Evolutionary conservation across 2,797 vertebrate genomes (phyloP).

Genomic region (Anguilla obscura): DNA sequence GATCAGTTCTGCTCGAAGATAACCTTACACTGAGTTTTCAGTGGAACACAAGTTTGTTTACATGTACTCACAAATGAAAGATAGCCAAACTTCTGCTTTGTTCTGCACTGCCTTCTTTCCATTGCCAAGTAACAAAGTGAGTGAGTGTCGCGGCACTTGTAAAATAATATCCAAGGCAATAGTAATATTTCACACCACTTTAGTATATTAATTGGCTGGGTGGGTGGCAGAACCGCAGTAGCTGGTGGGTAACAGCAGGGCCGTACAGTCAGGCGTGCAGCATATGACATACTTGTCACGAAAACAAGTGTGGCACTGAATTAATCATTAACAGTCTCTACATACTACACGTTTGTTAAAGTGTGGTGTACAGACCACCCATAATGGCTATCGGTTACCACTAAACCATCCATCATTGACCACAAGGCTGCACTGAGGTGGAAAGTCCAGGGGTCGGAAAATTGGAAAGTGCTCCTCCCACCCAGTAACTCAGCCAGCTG

Average conservation of each 20-base stretch:
- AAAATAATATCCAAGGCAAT: background rate
- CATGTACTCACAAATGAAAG: background rate
- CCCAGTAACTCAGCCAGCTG: background rate
- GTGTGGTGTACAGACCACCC: background rate
- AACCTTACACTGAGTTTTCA: background rate
- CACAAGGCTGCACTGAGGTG: background rate
- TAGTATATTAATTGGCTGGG: background rate
- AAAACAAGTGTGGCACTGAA: background rate
- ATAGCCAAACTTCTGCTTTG: background rate
- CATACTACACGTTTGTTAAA: background rate
- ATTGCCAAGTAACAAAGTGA: background rate
- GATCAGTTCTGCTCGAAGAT: background rate
- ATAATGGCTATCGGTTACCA: background rate
- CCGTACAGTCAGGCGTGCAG: background rate
- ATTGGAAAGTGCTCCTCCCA: background rate
- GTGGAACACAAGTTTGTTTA: background rate
- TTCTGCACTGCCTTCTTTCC: background rate
- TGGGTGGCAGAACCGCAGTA: too few species aligned
- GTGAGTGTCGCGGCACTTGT: background rate
- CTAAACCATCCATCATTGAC: background rate
- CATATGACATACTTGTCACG: background rate
- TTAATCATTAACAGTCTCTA: background rate
- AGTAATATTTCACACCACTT: background rate
- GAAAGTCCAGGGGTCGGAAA: background rate
- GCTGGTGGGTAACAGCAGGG: background rate